These are phyloP conservation scores for Elephantulus edwardii DNA, from an alignment of 2,113 vertebrate genomes.

Conservation along the genomic window DNA sequence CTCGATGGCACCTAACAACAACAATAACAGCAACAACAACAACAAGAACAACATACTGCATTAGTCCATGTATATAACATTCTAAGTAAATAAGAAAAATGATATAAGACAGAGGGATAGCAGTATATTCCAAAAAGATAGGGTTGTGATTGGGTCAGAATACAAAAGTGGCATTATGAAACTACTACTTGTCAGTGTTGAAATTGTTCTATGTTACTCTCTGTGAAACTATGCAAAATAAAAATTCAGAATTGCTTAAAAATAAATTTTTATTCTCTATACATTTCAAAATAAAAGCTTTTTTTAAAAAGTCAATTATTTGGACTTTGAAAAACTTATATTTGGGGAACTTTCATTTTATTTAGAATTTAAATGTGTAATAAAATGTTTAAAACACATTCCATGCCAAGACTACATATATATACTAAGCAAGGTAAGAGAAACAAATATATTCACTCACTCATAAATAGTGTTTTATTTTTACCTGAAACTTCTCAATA, in stretches of 20 bases:
- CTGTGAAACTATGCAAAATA: not conserved
- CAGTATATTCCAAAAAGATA: not conserved
- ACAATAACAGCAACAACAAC: too few relatives aligned
- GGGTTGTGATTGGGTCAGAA: not conserved
- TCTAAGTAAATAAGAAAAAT: not conserved
- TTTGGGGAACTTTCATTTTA: not conserved
- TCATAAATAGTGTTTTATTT: not conserved
- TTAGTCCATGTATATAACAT: not conserved
- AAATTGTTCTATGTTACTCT: constrained; percentile 16
- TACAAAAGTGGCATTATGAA: not conserved
- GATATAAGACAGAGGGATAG: not conserved
- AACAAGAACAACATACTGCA: not conserved
- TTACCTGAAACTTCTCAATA: not conserved
- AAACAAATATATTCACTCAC: not conserved
- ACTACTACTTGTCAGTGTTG: not conserved
- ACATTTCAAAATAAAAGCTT: not conserved
- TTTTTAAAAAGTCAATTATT: not conserved
- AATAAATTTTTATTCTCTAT: not conserved
- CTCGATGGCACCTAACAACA: too few relatives aligned
- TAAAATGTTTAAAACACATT: not conserved
- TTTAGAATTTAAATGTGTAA: not conserved
- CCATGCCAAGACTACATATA: not conserved
- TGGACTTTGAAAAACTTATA: not conserved
- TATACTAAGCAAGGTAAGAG: not conserved
- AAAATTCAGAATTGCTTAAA: not conserved